Evolutionary conservation across 1,140 invertebrate species (phyloP), one percentile per base, ranked within the genome.

Genomic region (Macrotrachela quadricornifera): DNA sequence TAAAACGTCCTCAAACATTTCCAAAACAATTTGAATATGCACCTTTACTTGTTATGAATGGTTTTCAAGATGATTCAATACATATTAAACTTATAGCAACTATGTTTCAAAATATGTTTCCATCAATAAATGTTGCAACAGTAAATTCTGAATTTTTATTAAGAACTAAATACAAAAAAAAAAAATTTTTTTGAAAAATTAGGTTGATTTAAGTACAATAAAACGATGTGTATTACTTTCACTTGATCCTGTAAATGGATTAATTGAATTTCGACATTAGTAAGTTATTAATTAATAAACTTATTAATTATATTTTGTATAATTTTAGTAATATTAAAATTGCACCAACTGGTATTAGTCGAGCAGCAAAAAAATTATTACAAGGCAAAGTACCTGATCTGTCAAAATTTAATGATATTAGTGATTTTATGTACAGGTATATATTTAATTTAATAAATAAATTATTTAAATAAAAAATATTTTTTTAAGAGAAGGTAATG

Each of bases 61-160:
- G 84, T 66, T 94, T 97, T 62, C 80, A 77, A 51, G 80, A 81
- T 0, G 61, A 69, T 44, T 1, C 45, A 30, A 15, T 81, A 83
- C 83, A 94, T 57, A 71, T 90, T 54, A 87, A 92, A 62, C 68
- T 97, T 2, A 86, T 94, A 77, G 77, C 86, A 11, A 80, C 83
- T 8, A 91, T 85, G 73, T 92, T 95, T 64, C 88, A 95, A 73
- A 94, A 94, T 64, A 90, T 96, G 85, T 95, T 96, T 68, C 92
- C 91, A 0, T 80, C 83, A 0, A 87, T 96, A 46, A 95, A 95
- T 71, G 76, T 96, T 50, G 83, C 83, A 36, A 85, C 74, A 61
- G 80, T 73, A 76, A 63, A 57, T 30, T 30, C 40, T 50, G 47
- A 30, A 41, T 39, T 17, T 36, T 36, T n/a, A 13, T 30, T 17